phyloP scores from a whole-genome alignment of 2,113 vertebrate genomes.

The Campylomormyrus tamandua region DNA sequence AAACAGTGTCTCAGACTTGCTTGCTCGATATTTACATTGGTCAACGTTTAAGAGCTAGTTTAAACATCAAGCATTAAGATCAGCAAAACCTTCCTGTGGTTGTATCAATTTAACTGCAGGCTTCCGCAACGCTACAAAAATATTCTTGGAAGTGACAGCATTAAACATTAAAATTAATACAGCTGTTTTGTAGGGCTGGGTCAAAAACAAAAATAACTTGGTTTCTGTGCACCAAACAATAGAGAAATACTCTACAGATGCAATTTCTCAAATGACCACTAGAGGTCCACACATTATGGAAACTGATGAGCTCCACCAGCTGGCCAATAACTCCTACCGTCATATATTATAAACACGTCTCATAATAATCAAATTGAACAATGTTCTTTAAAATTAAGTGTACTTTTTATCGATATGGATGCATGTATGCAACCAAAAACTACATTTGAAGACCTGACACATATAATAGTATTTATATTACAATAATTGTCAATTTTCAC shows the following conservation, averaged over 20 bases:
- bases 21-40: conserved; percentile 31
- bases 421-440: neutral
- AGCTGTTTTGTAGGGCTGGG: neutral
- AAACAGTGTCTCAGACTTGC: conserved; percentile 42
- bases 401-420: neutral
- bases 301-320: neutral
- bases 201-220: neutral
- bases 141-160: conserved; percentile 11
- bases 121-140: neutral
- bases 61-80: conserved; percentile 30
- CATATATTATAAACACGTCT: neutral
- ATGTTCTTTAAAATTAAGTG: neutral
- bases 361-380: neutral
- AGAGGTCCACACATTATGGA: conserved; percentile 6
- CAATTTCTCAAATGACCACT: conserved; percentile 12
- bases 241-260: neutral
- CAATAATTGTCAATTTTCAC: neutral
- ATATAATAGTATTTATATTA: neutral
- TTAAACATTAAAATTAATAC: neutral
- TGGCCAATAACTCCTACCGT: neutral
- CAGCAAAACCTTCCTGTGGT: conserved; percentile 4
- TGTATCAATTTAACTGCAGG: conserved; percentile 7
- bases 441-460: neutral
- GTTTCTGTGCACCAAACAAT: neutral
- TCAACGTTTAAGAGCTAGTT: conserved; percentile 26